These are phyloP conservation scores for Macropus fuliginosus DNA, from an alignment of 2,797 vertebrate genomes.

Conservation along the genomic window DNA sequence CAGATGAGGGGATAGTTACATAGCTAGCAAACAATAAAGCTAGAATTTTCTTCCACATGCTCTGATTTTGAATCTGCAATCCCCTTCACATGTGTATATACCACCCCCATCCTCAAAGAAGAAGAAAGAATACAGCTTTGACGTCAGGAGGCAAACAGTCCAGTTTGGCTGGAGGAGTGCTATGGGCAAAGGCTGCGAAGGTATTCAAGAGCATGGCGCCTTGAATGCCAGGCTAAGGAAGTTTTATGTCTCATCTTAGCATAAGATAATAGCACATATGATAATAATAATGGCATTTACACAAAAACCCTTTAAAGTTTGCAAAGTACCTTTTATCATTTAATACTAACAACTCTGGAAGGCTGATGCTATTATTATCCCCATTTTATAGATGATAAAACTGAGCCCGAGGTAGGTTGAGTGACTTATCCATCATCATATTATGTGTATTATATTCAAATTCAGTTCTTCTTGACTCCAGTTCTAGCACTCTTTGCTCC, in stretches of 20 bases:
- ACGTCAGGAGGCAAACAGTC: neutral
- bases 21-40: neutral
- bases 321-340: neutral
- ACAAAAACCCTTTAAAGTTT: neutral
- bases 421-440: neutral
- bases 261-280: neutral
- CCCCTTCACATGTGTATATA: neutral
- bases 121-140: neutral
- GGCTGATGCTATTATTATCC: neutral
- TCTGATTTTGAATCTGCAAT: neutral
- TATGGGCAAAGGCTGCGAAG: neutral
- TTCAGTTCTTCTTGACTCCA: neutral
- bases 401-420: neutral
- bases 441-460: neutral
- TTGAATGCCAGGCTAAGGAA: neutral
- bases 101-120: neutral
- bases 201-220: neutral
- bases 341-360: neutral
- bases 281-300: neutral
- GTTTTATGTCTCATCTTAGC: no score
- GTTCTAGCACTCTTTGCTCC: no score
- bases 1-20: neutral
- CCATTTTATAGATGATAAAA: conserved; percentile 28
- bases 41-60: neutral
- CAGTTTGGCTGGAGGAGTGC: neutral